Evolutionary conservation across 2,113 vertebrate species (phyloP), one percentile per base, ranked within the genome.

Genomic region (Peromyscus leucopus): DNA sequence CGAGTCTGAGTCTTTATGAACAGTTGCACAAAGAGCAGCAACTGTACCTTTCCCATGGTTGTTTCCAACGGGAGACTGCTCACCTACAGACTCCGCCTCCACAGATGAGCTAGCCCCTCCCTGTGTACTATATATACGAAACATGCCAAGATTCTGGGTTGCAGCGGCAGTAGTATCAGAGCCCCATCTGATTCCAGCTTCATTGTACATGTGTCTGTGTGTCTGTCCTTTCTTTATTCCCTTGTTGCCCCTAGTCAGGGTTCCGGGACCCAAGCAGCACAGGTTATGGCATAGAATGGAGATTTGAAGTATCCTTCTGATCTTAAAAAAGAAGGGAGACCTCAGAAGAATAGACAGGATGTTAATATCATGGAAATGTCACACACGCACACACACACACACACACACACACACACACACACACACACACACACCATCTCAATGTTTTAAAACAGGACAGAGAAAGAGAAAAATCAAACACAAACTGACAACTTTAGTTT

Each of bases 401-500:
- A 59, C 51, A 82, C 33, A 36, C 48, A 80, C 7, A 57, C 31
- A 82, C 31, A 82, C 31, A 59, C 57, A 83, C 11, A 84, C 36
- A 82, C 10, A 61, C 21, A 39, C 1, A 63, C n/a, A 42, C 17
- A 80, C 31, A 36, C 31, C 16, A 26, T 16, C 46, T 92, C 78
- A 61, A 91, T 80, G 48, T 48, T 97, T 96, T 61, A 65, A 97
- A 97, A 12, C 31, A 95, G 67, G 67, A 90, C 28, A 39, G 78
- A 33, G 19, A 96, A 57, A 98, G 92, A 95, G 86, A 94, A 61
- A 93, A 80, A 8, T 72, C 19, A 21, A 93, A 95, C 71, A 86
- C 57, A 96, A 96, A 61, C 33, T 94, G 79, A 67, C 84, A 89
- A 82, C n/a, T 42, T 95, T 74, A 72, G 79, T 59, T 94, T 83